phyloP scores from a whole-genome alignment of 2,888 invertebrate genomes.

The Drosophila macrospina region DNA sequence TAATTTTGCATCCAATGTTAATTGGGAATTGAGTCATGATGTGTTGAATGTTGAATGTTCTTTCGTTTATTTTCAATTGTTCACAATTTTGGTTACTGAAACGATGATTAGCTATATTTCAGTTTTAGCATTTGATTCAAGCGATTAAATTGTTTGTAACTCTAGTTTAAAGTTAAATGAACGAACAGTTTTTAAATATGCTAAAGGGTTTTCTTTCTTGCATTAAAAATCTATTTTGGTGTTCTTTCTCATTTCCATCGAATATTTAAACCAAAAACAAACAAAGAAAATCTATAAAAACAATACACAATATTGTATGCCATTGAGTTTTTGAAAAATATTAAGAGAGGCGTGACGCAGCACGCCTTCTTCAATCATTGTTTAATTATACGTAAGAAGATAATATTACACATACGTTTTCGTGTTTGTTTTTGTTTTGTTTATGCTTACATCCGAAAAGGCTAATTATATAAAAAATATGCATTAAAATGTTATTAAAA shows the following conservation, averaged over 20 bases:
- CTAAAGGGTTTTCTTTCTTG: constrained; percentile 25
- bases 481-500: constrained; percentile 61
- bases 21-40: constrained; percentile 21
- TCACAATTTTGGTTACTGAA: constrained; percentile 43
- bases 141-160: constrained; percentile 52
- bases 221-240: constrained; percentile 42
- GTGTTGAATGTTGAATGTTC: constrained; percentile 19
- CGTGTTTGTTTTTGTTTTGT: too few relatives aligned
- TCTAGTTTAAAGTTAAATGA: constrained; percentile 52
- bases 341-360: constrained; percentile 36
- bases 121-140: constrained; percentile 39
- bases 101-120: constrained; percentile 35
- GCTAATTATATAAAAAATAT: constrained; percentile 63
- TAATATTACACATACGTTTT: constrained; percentile 56
- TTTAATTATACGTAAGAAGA: constrained; percentile 51
- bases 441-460: constrained; percentile 49
- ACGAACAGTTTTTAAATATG: constrained; percentile 51
- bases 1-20: constrained; percentile 36
- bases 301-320: constrained; percentile 31
- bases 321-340: constrained; percentile 19
- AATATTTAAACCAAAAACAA: neutral
- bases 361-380: constrained; percentile 32
- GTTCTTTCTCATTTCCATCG: constrained; percentile 15
- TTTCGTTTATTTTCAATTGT: constrained; percentile 36
- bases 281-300: constrained; percentile 27